Base-by-base conservation (phyloP, 2,797 vertebrate species). In the Eulemur rubriventer region DNA sequence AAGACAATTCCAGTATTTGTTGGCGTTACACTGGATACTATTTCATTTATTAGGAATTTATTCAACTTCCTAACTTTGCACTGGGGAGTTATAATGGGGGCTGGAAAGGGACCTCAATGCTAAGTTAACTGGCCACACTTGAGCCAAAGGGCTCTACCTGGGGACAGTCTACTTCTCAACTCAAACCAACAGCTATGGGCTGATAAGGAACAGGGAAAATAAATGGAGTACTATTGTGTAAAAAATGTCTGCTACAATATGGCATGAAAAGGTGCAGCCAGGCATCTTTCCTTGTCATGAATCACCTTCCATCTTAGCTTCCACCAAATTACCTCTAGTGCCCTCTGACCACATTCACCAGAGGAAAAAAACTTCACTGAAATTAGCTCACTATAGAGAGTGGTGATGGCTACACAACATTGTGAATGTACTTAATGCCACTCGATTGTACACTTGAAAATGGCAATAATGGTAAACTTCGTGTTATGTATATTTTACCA, bases 21-120 rank as follows among this genome's bases (percentile, higher is more conserved):
- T 80, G 48, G 73, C 41, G 30, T 86, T 87, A 38, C 10, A 2
- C 22, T 86, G 63, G 61, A 80, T 30, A 80, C 8, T 35, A 55
- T 93, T 85, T 86, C 38, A 73, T 28, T 82, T 95, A 52, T 35
- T 69, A 92, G 80, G n/a, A 88, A 94, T 91, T 85, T 70, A 46
- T 67, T 83, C 43, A 78, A n/a, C 41, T 96, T 94, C 52, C 13
- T 78, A 78, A 67, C 84, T 95, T 93, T 59, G 46, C 80, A 72
- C n/a, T 14, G 55, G 24, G 35, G 22, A 52, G 1, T 88, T 84
- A 79, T 89, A n/a, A 30, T 30, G 41, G 72, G 28, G 14, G 5
- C 59, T 93, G 33, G 55, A 30, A 72, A 80, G 79, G 24, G 52
- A 50, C 26, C 75, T 59, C 43, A 7, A 1, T 33, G 57, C 10